A percentile compares a stretch with the other conserved stretches of the same genome.
These are phyloP conservation scores for Spilosoma lubricipeda DNA, from an alignment of 2,888 invertebrate species.

Conservation along the genomic window DNA sequence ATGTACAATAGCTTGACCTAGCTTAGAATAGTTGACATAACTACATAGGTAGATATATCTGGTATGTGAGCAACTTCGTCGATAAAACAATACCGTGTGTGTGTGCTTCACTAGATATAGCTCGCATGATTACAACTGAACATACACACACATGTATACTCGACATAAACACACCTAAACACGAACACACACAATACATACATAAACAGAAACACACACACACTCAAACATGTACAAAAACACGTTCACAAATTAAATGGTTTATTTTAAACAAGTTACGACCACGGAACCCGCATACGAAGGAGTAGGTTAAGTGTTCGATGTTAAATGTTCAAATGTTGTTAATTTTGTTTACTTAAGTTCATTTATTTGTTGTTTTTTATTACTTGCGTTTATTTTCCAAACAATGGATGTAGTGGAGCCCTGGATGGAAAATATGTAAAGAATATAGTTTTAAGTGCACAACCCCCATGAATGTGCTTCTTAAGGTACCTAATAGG, in stretches of 20 bases:
- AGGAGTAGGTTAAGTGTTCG: slow-evolving; percentile 66
- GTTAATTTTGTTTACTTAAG: slow-evolving; percentile 48
- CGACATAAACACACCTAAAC: slow-evolving; percentile 20
- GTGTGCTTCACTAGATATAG: slow-evolving; percentile 80
- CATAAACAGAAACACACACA: slow-evolving; percentile 52
- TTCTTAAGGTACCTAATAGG: slow-evolving; percentile 78
- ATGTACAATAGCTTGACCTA: slow-evolving; percentile 63
- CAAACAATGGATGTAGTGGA: slow-evolving; percentile 69
- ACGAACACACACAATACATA: slow-evolving; percentile 63
- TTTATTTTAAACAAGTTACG: slow-evolving; percentile 49
- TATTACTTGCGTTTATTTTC: slow-evolving; percentile 57
- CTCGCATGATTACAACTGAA: slow-evolving; percentile 68
- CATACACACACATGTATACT: slow-evolving; percentile 21
- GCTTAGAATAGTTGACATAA: slow-evolving; percentile 50
- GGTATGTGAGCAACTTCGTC: slow-evolving; percentile 84
- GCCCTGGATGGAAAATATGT: slow-evolving; percentile 78
- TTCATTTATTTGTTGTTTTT: slow-evolving; percentile 54
- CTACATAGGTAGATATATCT: slow-evolving; percentile 64
- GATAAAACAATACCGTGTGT: slow-evolving; percentile 64
- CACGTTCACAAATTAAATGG: slow-evolving; percentile 62
- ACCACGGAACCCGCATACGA: slow-evolving; percentile 49
- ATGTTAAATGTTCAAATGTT: slow-evolving; percentile 70
- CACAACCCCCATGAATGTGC: slow-evolving; percentile 85
- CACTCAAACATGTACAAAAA: slow-evolving; percentile 56
- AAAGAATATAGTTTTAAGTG: slow-evolving; percentile 75